Evolutionary conservation across 2,888 invertebrate species (phyloP).

Genomic region (Leucania comma): DNA sequence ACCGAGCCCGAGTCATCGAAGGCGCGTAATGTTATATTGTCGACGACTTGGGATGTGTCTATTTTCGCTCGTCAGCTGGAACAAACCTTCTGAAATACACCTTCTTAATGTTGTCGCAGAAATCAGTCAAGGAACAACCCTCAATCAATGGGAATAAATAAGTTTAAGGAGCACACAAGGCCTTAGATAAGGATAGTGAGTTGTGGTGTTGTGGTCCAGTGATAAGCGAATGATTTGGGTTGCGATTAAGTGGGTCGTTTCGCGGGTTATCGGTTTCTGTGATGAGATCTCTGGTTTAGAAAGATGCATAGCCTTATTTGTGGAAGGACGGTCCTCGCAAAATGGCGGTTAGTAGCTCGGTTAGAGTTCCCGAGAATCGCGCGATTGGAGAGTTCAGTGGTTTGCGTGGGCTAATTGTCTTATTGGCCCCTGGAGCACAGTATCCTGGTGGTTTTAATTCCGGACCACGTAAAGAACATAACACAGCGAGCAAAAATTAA

Average conservation of each 20-base stretch:
- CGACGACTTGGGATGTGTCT: no score
- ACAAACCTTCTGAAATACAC: slow-evolving; percentile 3
- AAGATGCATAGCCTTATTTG: slow-evolving; percentile 21
- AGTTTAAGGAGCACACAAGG: slow-evolving; percentile 62
- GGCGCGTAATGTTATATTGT: no score
- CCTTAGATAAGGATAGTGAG: slow-evolving; percentile 61
- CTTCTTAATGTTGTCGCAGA: slow-evolving; percentile 30
- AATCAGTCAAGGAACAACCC: slow-evolving; percentile 69
- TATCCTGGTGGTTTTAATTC: no score
- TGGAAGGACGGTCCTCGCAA: neutral
- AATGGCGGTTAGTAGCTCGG: neutral
- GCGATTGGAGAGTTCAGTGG: no score
- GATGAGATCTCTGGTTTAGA: slow-evolving; percentile 1
- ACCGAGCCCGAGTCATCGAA: no score
- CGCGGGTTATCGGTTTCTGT: slow-evolving; percentile 27
- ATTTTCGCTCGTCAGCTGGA: neutral
- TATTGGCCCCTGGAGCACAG: no score
- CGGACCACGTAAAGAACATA: no score
- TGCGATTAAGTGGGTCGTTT: slow-evolving; percentile 18
- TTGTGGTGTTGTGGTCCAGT: slow-evolving; percentile 41
- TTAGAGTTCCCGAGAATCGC: neutral
- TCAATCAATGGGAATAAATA: slow-evolving; percentile 71
- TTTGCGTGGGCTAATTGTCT: no score
- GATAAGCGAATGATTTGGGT: slow-evolving; percentile 41
- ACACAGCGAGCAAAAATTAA: no score